These are phyloP conservation scores for Hyaena hyaena DNA, from an alignment of 2,113 vertebrate species.

Conservation along the genomic window DNA sequence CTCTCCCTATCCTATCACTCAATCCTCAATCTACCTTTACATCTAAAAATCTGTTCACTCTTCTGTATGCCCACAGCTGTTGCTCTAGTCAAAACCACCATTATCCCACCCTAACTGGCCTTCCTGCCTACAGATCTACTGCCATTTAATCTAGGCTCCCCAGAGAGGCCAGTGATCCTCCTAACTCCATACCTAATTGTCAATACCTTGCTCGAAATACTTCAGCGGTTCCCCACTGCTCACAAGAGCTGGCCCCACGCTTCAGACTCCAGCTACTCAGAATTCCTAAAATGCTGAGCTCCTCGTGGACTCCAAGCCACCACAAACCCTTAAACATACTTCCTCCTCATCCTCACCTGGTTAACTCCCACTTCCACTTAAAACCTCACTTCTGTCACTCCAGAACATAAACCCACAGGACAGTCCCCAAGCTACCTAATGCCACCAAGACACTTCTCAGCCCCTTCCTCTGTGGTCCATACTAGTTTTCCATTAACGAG, in stretches of 20 bases:
- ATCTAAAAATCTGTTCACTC: not conserved
- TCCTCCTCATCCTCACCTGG: not conserved
- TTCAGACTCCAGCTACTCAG: not conserved
- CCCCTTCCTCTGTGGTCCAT: not conserved
- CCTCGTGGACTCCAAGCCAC: not conserved
- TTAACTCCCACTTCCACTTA: not conserved
- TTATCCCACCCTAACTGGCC: not conserved
- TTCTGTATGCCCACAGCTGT: not conserved
- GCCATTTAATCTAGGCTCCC: not conserved
- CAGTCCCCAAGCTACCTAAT: not conserved
- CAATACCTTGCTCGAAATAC: not conserved
- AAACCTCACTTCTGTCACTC: slow-evolving; percentile 4
- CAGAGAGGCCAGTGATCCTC: not conserved
- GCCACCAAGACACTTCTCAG: slow-evolving; percentile 20
- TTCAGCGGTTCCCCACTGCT: not conserved
- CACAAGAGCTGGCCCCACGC: not conserved
- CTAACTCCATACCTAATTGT: not conserved
- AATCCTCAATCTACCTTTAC: slow-evolving; percentile 10
- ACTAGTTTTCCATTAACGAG: slow-evolving; percentile 4
- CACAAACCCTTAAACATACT: not conserved
- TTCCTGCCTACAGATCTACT: slow-evolving; percentile 14
- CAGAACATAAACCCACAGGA: not conserved
- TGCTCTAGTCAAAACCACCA: not conserved
- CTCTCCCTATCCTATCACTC: not conserved
- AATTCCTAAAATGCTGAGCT: not conserved